Evolutionary conservation across 2,797 vertebrate species (phyloP).

Genomic region (Crenuchus spilurus): DNA sequence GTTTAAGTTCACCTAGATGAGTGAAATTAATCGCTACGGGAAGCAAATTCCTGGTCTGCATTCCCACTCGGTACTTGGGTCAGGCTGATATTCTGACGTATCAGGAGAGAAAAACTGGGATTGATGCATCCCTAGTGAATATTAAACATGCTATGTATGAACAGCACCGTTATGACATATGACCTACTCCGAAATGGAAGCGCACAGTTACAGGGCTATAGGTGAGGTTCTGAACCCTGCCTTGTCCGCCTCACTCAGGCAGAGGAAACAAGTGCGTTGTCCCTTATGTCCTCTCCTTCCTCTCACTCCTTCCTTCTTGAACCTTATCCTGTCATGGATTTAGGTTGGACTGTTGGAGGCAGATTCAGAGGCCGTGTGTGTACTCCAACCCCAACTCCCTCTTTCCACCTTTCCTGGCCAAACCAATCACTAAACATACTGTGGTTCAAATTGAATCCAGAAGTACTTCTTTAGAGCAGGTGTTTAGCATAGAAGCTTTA

Average conservation of each 20-base stretch:
- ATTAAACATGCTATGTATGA: neutral
- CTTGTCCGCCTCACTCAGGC: conserved; percentile 21
- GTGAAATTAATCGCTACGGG: no score
- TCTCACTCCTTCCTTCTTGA: conserved; percentile 17
- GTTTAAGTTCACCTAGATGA: no score
- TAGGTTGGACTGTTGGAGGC: neutral
- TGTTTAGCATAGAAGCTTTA: no score
- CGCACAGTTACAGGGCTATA: conserved; percentile 46
- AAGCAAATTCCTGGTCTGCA: no score
- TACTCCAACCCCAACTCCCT: neutral
- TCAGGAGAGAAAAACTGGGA: neutral
- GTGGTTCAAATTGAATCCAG: no score
- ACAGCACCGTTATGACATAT: conserved; percentile 22
- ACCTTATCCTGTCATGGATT: conserved; percentile 11
- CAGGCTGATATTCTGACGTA: no score
- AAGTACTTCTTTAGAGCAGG: no score
- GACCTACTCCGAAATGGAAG: conserved; percentile 55
- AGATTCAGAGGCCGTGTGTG: conserved; percentile 21
- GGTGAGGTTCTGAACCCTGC: conserved; percentile 54
- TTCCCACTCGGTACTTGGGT: no score
- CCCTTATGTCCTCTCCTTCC: conserved; percentile 17
- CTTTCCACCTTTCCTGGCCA: conserved; percentile 1
- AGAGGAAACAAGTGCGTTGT: conserved; percentile 27
- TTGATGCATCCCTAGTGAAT: neutral
- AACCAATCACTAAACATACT: conserved; percentile 11